These are phyloP conservation scores for Lerema accius DNA, from an alignment of 1,140 invertebrate genomes.

Conservation along the genomic window DNA sequence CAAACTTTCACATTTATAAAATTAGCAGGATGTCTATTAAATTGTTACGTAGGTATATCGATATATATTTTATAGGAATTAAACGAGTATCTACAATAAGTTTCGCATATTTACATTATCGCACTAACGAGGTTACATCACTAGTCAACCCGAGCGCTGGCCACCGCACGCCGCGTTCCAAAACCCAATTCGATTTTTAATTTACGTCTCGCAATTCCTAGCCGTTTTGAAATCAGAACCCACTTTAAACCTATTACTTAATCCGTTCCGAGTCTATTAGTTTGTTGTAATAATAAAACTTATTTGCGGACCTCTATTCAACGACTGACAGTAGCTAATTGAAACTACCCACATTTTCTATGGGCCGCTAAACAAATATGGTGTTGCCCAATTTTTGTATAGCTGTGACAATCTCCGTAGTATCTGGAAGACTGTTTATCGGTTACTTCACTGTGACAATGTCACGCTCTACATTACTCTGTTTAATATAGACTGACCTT, in stretches of 20 bases:
- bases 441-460: conserved; percentile 12
- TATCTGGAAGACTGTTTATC: conserved; percentile 20
- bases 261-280: conserved; percentile 59
- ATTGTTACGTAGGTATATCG: too few relatives aligned
- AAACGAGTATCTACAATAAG: too few relatives aligned
- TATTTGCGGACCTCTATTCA: conserved; percentile 45
- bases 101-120: conserved; percentile 1
- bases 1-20: too few relatives aligned
- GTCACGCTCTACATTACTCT: conserved; percentile 18
- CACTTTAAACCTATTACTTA: conserved; percentile 66
- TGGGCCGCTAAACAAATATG: conserved; percentile 31
- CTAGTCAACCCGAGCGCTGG: conserved; percentile 15
- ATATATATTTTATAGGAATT: too few relatives aligned
- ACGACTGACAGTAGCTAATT: conserved; percentile 44
- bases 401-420: conserved; percentile 2
- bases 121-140: conserved; percentile 25
- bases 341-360: conserved; percentile 43
- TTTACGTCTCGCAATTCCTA: conserved; percentile 60
- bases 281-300: conserved; percentile 49
- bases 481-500: conserved; percentile 6
- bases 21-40: too few relatives aligned
- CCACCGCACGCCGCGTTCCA: conserved; percentile 37
- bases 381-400: conserved; percentile 32
- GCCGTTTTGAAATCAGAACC: conserved; percentile 51
- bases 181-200: conserved; percentile 62